These are phyloP conservation scores for Anthopleura xanthogrammica DNA, from an alignment of 92 coral and sea anemone genomes.

Conservation along the genomic window DNA sequence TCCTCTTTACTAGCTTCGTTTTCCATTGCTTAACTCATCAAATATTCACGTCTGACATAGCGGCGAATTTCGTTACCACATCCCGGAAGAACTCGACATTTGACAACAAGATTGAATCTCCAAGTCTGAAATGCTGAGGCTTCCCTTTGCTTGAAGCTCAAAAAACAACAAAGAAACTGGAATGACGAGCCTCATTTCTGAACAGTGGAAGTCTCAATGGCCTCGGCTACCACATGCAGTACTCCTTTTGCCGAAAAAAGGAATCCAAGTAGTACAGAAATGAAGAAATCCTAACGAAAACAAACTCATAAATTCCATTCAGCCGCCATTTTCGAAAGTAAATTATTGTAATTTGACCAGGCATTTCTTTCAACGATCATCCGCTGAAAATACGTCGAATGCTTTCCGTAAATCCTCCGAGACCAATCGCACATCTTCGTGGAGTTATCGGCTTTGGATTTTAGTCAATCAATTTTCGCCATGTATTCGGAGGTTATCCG, in stretches of 20 bases:
- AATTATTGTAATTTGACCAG: constrained; percentile 17
- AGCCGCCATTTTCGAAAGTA: constrained; percentile 47
- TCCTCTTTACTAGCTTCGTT: constrained; percentile 2
- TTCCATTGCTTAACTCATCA: constrained; percentile 5
- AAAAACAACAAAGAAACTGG: not conserved
- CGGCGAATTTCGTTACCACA: not conserved
- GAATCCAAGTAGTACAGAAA: not conserved
- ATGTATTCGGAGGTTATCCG: constrained; percentile 4
- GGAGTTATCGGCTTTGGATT: not conserved
- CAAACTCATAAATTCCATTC: constrained; percentile 21
- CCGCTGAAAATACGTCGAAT: constrained; percentile 21
- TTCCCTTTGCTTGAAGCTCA: constrained; percentile 1
- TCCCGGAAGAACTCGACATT: constrained; percentile 13
- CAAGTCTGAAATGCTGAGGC: constrained; percentile 4
- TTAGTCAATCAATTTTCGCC: not conserved
- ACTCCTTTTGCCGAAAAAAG: not conserved
- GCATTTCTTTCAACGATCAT: constrained; percentile 32
- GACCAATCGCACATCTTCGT: not conserved
- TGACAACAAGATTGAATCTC: constrained; percentile 2
- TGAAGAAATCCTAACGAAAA: constrained; percentile 1
- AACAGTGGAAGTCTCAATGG: not conserved
- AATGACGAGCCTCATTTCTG: not conserved
- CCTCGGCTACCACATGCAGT: constrained; percentile 2
- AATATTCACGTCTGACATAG: not conserved
- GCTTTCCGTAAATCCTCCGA: not conserved